Conservation (phyloP, 2,113 vertebrate species). For the Forbesichthys agassizii region DNA sequence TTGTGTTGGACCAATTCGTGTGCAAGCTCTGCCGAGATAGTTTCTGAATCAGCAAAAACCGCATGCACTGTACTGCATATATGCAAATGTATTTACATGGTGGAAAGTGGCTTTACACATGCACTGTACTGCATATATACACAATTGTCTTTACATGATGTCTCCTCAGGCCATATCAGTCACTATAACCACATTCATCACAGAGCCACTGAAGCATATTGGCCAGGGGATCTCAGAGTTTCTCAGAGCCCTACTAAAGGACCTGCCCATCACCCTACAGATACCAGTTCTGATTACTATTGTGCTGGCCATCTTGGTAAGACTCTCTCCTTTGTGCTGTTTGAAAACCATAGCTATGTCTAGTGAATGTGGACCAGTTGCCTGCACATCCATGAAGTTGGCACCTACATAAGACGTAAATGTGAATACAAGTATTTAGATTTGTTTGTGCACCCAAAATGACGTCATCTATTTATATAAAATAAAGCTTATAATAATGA, state of each 20-base stretch:
- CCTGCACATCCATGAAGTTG: too few species aligned
- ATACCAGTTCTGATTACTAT: slow-evolving; percentile 83
- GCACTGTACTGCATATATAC: neutral
- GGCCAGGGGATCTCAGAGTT: slow-evolving; percentile 91
- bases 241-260: slow-evolving; percentile 87
- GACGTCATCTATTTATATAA: too few species aligned
- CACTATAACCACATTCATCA: slow-evolving; percentile 88
- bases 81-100: too few species aligned
- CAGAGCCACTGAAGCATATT: slow-evolving; percentile 89
- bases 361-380: neutral
- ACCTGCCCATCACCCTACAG: slow-evolving; percentile 86
- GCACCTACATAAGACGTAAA: too few species aligned
- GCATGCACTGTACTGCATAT: too few species aligned
- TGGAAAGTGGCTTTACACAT: too few species aligned
- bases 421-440: too few species aligned
- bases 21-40: too few species aligned
- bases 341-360: neutral
- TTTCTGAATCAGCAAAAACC: too few species aligned
- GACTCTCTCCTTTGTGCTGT: neutral
- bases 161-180: slow-evolving; percentile 80
- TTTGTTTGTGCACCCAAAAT: too few species aligned
- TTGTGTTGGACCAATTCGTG: too few species aligned
- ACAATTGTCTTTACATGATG: neutral
- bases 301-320: slow-evolving; percentile 77
- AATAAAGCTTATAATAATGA: too few species aligned